A percentile compares a stretch with the other conserved stretches of the same genome.
These are phyloP conservation scores for Drosophila orena DNA, from an alignment of 1,140 invertebrate species.

Conservation along the genomic window DNA sequence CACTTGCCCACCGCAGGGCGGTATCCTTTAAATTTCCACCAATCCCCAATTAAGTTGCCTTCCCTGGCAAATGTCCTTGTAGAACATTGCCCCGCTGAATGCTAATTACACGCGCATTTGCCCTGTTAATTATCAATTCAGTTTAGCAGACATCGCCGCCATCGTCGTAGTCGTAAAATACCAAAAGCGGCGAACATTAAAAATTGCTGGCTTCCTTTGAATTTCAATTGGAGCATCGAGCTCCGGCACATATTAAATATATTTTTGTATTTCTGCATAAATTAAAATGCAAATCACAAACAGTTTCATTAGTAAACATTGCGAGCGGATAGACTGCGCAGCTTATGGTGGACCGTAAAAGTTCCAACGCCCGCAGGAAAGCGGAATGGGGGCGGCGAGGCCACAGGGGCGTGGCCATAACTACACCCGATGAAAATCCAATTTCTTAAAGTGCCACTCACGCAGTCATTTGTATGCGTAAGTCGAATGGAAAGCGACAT, in stretches of 20 bases:
- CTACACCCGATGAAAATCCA: constrained; percentile 53
- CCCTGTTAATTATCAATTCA: constrained; percentile 83
- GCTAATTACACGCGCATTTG: constrained; percentile 82
- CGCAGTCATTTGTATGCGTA: constrained; percentile 32
- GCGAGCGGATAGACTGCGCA: constrained; percentile 69
- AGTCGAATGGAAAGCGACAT: constrained; percentile 39
- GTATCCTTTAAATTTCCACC: background rate
- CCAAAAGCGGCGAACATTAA: constrained; percentile 71
- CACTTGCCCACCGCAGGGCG: background rate
- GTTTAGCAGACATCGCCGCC: constrained; percentile 66
- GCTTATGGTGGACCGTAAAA: constrained; percentile 76
- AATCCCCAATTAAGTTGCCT: background rate
- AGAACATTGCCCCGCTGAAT: constrained; percentile 64
- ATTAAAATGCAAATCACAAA: constrained; percentile 83
- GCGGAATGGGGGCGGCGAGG: constrained; percentile 1
- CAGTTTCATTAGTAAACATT: constrained; percentile 83
- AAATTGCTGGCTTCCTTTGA: constrained; percentile 75
- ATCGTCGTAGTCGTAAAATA: constrained; percentile 70
- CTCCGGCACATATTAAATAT: constrained; percentile 55
- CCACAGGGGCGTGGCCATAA: constrained; percentile 35
- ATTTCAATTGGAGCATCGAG: constrained; percentile 66
- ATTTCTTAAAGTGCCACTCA: constrained; percentile 59
- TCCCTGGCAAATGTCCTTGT: constrained; percentile 35
- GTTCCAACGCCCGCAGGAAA: background rate
- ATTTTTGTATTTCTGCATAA: constrained; percentile 78